Conservation (phyloP, 1,140 invertebrate species). For the Pseudomyrmex cubaensis region DNA sequence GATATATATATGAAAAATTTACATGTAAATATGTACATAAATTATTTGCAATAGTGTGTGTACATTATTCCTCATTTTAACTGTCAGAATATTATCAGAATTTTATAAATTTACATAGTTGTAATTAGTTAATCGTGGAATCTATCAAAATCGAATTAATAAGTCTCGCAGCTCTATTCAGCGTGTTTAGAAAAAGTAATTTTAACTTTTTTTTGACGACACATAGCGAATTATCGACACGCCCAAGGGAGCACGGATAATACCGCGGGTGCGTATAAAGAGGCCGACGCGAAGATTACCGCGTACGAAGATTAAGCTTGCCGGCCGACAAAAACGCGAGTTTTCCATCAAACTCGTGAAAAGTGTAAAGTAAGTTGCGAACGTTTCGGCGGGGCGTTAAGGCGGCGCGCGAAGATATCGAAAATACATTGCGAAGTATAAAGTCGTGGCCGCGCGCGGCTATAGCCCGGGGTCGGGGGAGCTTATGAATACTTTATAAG, state of each 20-base stretch:
- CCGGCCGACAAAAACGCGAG: conserved; percentile 39
- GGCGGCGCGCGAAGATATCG: conserved; percentile 41
- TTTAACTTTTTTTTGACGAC: conserved; percentile 1
- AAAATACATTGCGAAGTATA: conserved; percentile 60
- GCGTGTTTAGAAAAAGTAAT: conserved; percentile 7
- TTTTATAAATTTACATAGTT: no score
- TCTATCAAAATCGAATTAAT: no score
- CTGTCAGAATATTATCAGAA: no score
- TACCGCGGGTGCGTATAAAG: conserved; percentile 6
- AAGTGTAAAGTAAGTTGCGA: conserved; percentile 50
- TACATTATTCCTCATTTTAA: no score
- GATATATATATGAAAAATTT: neutral
- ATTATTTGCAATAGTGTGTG: no score
- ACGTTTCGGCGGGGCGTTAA: conserved; percentile 1
- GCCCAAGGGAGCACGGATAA: neutral
- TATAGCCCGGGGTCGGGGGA: conserved; percentile 17
- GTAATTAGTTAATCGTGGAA: no score
- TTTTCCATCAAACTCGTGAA: conserved; percentile 56
- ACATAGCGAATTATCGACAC: conserved; percentile 27
- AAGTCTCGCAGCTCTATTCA: neutral
- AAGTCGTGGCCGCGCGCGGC: conserved; percentile 10
- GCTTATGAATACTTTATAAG: conserved; percentile 62
- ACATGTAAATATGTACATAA: neutral
- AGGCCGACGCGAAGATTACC: conserved; percentile 16
- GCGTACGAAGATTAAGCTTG: conserved; percentile 41